A percentile compares a stretch with the other conserved stretches of the same genome.
These are phyloP conservation scores for Macropodus opercularis DNA, from an alignment of 2,797 vertebrate genomes.

Conservation along the genomic window DNA sequence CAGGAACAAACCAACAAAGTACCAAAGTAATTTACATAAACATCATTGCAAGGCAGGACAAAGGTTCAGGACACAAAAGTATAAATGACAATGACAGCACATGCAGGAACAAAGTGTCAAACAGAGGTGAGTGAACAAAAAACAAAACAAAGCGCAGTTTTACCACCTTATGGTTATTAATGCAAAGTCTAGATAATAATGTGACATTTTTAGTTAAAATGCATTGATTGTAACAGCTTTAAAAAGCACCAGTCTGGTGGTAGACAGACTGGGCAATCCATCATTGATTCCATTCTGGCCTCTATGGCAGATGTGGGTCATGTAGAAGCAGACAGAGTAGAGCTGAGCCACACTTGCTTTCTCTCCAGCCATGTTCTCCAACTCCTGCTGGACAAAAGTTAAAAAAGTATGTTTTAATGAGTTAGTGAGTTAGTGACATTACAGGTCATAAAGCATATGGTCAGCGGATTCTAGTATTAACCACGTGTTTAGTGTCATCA, in stretches of 20 bases:
- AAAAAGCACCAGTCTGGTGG: background rate
- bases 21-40: no score
- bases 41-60: no score
- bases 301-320: conserved; percentile 1
- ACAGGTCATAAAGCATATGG: background rate
- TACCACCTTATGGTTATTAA: no score
- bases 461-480: background rate
- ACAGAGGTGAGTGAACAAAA: no score
- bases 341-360: background rate
- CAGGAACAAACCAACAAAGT: no score
- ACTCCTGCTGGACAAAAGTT: background rate
- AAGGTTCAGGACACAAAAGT: no score
- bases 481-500: conserved; percentile 11
- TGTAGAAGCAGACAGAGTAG: conserved; percentile 1
- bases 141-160: no score
- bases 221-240: background rate
- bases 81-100: no score
- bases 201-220: background rate
- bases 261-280: background rate
- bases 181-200: no score
- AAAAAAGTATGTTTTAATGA: no score
- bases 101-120: no score
- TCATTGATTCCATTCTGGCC: background rate
- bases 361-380: background rate
- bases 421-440: no score